phyloP scores from a whole-genome alignment of 2,797 vertebrate species.

The Gymnothorax javanicus region DNA sequence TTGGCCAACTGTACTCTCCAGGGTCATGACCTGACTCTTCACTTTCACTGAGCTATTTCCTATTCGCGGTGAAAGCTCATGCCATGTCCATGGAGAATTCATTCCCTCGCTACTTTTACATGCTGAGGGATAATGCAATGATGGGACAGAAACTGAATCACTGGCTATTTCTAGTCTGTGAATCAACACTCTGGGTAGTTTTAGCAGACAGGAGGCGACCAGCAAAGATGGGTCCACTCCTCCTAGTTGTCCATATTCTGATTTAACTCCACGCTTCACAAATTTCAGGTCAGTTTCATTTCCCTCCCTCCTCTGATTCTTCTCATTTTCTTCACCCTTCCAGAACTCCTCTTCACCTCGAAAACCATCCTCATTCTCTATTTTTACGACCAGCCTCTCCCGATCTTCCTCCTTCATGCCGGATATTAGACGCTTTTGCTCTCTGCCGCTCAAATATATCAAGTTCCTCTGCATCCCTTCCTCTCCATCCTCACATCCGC shows the following conservation, averaged over 20 bases:
- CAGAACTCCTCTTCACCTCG: not conserved
- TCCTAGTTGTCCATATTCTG: not conserved
- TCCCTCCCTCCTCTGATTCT: not conserved
- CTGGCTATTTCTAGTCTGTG: not conserved
- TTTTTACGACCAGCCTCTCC: not conserved
- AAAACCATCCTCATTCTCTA: not conserved
- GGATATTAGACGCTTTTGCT: not conserved
- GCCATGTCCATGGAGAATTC: not conserved
- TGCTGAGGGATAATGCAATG: not conserved
- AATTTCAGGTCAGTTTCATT: not conserved
- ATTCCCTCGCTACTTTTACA: not conserved
- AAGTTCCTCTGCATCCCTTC: slow-evolving; percentile 15
- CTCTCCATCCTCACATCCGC: slow-evolving; percentile 3
- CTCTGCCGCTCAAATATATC: not conserved
- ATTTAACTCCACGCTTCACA: not conserved
- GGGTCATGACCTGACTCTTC: not conserved
- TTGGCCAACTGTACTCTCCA: not conserved
- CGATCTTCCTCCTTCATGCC: not conserved
- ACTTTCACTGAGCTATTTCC: not conserved
- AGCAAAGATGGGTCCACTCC: not conserved
- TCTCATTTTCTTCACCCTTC: not conserved
- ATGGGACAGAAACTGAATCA: not conserved
- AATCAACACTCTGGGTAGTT: not conserved
- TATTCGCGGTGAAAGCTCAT: not conserved
- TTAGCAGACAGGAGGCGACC: not conserved